A percentile compares a stretch with the other conserved stretches of the same genome.
These are phyloP conservation scores for Sebastes hopkinsi DNA, from an alignment of 2,797 vertebrate genomes.

Conservation along the genomic window DNA sequence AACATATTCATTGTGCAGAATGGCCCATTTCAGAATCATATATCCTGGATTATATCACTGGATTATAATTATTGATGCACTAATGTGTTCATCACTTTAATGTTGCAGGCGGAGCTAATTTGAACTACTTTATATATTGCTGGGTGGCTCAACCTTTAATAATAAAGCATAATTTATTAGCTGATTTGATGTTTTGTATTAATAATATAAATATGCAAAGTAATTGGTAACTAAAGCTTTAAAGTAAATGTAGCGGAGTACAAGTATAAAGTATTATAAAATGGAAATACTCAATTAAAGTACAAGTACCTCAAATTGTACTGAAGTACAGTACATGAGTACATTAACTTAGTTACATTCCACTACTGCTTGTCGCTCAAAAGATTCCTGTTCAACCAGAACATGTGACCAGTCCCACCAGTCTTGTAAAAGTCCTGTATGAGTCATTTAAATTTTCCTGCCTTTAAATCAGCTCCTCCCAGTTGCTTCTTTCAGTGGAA, in stretches of 20 bases:
- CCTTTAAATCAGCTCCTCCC: not conserved
- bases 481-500: not conserved
- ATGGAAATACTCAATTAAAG: not conserved
- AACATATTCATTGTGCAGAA: not conserved
- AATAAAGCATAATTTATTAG: not conserved
- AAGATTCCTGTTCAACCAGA: not conserved
- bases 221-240: not conserved
- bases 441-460: not conserved
- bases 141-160: not conserved
- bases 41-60: not conserved
- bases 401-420: not conserved
- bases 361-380: not conserved
- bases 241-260: not conserved
- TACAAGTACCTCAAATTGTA: not conserved
- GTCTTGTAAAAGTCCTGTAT: too few species aligned
- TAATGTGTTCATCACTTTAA: not conserved
- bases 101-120: not conserved
- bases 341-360: not conserved
- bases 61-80: not conserved
- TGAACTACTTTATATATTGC: not conserved
- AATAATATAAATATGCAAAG: not conserved
- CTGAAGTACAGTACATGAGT: not conserved
- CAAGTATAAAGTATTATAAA: not conserved
- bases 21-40: not conserved
- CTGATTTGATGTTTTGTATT: not conserved